Evolutionary conservation across 2,113 vertebrate species (phyloP), one percentile per base, ranked within the genome.

Genomic region (Lucifuga dentata): DNA sequence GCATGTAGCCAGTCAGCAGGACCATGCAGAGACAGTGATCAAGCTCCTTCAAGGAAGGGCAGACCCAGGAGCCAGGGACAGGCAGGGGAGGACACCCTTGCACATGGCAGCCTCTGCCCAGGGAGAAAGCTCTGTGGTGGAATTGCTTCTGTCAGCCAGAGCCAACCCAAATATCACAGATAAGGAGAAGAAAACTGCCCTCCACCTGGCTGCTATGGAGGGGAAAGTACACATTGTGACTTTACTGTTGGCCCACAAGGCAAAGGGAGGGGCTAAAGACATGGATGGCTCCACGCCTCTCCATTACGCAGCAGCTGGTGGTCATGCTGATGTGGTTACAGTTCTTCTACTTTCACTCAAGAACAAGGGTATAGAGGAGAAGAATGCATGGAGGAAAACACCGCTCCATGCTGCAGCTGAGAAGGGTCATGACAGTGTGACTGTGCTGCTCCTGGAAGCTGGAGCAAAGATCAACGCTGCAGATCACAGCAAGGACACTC

Each of bases 331-430:
- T 0, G 72, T 85, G 1, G 41, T 85, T 2, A 78, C 86, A 53
- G 58, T 57, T 13, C 91, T 93, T 24, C 57, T 93, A 15, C 56
- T 45, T 21, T 44, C 73, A 1, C 81, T 75, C 11, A 89, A 79
- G 40, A 88, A 84, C n/a, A 93, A 89, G 75, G 93, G 88, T 5
- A 76, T 89, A 11, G 79, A 93, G 0, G 88, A 93, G 0, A 93
- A 85, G 81, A 94, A 94, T 5, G 53, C 87, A 0, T 93, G 90
- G 92, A 94, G 94, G 75, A 94, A 92, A 83, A 95, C 91, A 0
- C 52, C 89, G 0, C 78, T 93, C 58, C 92, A 93, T 64, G 38
- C 86, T 2, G 89, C 93, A 26, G 90, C 89, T 0, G 92, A 94
- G 38, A 33, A 80, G 0, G 92, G 92, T 5, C 91, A 93, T 0